Conservation (phyloP, 1,140 invertebrate genomes). For the Scaptomyza graminum region DNA sequence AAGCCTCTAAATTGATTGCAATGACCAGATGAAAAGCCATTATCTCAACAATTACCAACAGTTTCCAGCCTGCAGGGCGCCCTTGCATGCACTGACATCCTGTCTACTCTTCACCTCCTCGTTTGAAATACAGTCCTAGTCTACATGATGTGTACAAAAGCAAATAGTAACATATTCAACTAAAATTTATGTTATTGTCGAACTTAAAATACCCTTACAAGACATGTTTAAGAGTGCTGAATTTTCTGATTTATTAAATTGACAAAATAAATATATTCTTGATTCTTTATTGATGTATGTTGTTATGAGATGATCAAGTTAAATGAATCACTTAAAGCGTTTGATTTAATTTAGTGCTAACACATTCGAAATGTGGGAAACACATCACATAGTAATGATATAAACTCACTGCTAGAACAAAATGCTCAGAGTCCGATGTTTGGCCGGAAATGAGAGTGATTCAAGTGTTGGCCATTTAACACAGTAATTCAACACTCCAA, state of each 20-base stretch:
- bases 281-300: too few species aligned
- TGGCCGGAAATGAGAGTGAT: slow-evolving; percentile 27
- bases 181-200: too few species aligned
- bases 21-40: slow-evolving; percentile 66
- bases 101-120: too few species aligned
- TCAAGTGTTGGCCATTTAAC: slow-evolving; percentile 42
- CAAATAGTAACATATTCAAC: too few species aligned
- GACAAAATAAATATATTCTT: too few species aligned
- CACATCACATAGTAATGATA: not conserved
- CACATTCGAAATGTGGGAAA: not conserved
- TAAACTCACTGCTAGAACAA: not conserved
- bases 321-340: too few species aligned
- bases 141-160: too few species aligned
- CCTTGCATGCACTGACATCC: slow-evolving; percentile 2
- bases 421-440: not conserved
- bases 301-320: too few species aligned
- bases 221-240: too few species aligned
- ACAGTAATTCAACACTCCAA: slow-evolving; percentile 47
- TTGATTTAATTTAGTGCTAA: too few species aligned
- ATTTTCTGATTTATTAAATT: not conserved
- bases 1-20: slow-evolving; percentile 74
- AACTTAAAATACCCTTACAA: too few species aligned
- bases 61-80: not conserved
- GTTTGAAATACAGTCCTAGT: too few species aligned
- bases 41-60: slow-evolving; percentile 51